Evolutionary conservation across 2,888 invertebrate species (phyloP), one percentile per base, ranked within the genome.

Genomic region (Meteorus colon): DNA sequence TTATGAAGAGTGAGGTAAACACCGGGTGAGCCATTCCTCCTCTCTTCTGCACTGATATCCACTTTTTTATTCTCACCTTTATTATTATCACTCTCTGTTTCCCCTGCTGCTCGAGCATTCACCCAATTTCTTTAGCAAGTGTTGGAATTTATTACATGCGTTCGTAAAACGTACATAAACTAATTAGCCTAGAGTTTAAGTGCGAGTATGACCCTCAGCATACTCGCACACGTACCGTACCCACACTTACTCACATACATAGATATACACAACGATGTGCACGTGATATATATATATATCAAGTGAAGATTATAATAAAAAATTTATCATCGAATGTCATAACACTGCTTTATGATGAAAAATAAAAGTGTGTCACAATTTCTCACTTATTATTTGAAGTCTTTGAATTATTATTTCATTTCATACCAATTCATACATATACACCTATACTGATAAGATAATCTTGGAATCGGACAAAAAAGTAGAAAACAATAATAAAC

Each of bases 161-260:
- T 41, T 37, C 65, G 16, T 65, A 14, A 31, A 19, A 16, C 31
- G 24, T 65, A 37, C 37, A 65, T 37, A 65, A 65, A 65, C 65
- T 65, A 65, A 65, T 65, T 37, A 65, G 65, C n/a, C n/a, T 41
- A n/a, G 41, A 65, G 65, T 65, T 31, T 8, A 34, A 19, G 37
- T 12, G 19, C 65, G 37, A 24, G 10, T 55, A 24, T 24, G 19
- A 55, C 19, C 55, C 55, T 19, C 55, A 55, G 19, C n/a, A n/a
- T n/a, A 24, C 24, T 24, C 24, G 24, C 24, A 24, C 24, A 24
- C 24, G 24, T 24, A 24, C 24, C 24, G 24, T 55, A 55, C 55
- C 19, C 19, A 55, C 55, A 55, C 8, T 4, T 1, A 55, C n/a
- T 8, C 19, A 37, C 8, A 19, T 8, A 19, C 10, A 60, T 29